Evolutionary conservation across 2,888 invertebrate species (phyloP).

Genomic region (Hirtodrosophila trivittata): DNA sequence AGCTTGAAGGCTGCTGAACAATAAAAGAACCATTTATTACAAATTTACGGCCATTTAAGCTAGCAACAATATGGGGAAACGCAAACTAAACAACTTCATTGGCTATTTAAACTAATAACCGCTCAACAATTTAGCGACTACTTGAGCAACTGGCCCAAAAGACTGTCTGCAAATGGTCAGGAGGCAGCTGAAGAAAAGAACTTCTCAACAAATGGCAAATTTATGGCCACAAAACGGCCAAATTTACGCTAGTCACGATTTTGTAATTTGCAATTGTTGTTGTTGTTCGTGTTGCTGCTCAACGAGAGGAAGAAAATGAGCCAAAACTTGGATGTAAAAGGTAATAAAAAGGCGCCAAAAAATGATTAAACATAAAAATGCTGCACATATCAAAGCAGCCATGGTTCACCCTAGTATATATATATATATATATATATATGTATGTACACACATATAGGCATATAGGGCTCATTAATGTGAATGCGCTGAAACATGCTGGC

Average conservation of each 20-base stretch:
- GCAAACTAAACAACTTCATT: conserved; percentile 31
- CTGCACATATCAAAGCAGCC: conserved; percentile 56
- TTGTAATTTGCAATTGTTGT: conserved; percentile 72
- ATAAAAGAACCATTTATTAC: conserved; percentile 24
- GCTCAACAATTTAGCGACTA: conserved; percentile 48
- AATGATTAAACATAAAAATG: conserved; percentile 76
- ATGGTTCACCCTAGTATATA: conserved; percentile 2
- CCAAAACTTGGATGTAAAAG: conserved; percentile 56
- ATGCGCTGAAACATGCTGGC: conserved; percentile 75
- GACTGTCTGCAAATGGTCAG: conserved; percentile 32
- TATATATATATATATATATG: neutral
- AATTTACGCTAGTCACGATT: conserved; percentile 79
- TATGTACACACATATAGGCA: conserved; percentile 5
- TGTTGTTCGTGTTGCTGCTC: conserved; percentile 32
- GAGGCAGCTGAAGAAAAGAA: conserved; percentile 8
- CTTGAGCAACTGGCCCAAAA: conserved; percentile 24
- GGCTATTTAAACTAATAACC: conserved; percentile 71
- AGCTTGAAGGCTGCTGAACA: neutral
- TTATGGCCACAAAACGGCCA: conserved; percentile 63
- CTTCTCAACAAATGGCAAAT: conserved; percentile 57
- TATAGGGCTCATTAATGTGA: conserved; percentile 67
- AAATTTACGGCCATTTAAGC: conserved; percentile 54
- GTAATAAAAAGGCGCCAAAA: conserved; percentile 66
- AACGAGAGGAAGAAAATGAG: conserved; percentile 38
- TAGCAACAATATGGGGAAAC: conserved; percentile 27